A percentile compares a stretch with the other conserved stretches of the same genome.
phyloP scores from a whole-genome alignment of 30 jellyfish, hydroid and myxozoan species.

The Hydractinia echinata region DNA sequence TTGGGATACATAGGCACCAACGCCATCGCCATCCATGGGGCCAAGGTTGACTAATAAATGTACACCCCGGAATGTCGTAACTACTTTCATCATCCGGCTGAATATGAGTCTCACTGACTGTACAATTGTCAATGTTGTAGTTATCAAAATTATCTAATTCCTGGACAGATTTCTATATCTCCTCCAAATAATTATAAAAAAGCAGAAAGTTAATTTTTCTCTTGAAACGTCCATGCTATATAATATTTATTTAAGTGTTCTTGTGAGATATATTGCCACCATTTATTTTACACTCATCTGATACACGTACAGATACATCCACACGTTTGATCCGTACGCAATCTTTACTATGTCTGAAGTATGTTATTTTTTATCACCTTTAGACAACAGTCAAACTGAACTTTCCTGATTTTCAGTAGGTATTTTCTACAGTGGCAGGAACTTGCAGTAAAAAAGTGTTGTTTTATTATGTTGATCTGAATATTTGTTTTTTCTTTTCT shows the following conservation, averaged over 20 bases:
- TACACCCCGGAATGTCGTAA: constrained; percentile 35
- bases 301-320: too few relatives aligned
- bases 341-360: too few relatives aligned
- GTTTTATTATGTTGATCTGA: too few relatives aligned
- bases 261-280: too few relatives aligned
- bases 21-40: constrained; percentile 18
- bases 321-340: too few relatives aligned
- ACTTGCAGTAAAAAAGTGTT: too few relatives aligned
- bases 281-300: too few relatives aligned
- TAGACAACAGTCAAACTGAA: too few relatives aligned
- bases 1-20: constrained; percentile 37
- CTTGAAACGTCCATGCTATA: background rate
- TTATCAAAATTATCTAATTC: background rate
- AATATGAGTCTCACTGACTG: background rate
- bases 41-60: constrained; percentile 45
- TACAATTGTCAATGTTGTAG: background rate
- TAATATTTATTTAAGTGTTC: background rate
- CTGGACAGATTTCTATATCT: background rate
- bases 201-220: constrained; percentile 1
- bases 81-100: constrained; percentile 8
- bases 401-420: too few relatives aligned
- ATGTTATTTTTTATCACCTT: too few relatives aligned
- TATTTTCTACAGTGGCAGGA: too few relatives aligned
- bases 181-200: background rate
- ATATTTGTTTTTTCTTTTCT: too few relatives aligned